Evolutionary conservation across 2,797 vertebrate genomes (phyloP).

Genomic region (Coilia nasus): DNA sequence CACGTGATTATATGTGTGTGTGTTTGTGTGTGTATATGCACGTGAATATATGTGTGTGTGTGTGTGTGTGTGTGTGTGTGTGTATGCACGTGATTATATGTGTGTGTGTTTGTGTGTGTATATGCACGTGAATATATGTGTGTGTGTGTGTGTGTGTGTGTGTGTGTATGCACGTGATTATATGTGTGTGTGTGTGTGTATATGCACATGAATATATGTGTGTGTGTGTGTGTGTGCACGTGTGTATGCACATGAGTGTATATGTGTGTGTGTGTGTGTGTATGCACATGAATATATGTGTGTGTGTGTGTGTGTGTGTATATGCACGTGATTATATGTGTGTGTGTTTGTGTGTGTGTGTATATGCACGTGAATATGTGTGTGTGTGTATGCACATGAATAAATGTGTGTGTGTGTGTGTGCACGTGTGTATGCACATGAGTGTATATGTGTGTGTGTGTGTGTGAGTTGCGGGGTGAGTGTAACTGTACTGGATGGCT

Average conservation of each 20-base stretch:
- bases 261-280: constrained; percentile 50
- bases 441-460: constrained; percentile 45
- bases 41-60: background rate
- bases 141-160: constrained; percentile 49
- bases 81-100: constrained; percentile 17
- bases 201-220: no score
- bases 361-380: constrained; percentile 25
- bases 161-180: background rate
- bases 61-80: constrained; percentile 43
- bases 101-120: no score
- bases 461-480: constrained; percentile 17
- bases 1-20: background rate
- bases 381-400: constrained; percentile 43
- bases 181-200: constrained; percentile 53
- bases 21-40: constrained; percentile 40
- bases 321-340: constrained; percentile 4
- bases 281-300: constrained; percentile 15
- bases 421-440: no score
- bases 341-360: constrained; percentile 48
- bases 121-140: no score
- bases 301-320: constrained; percentile 48
- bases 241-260: no score
- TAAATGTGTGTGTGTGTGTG: constrained; percentile 49
- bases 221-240: constrained; percentile 48
- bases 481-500: no score